These are phyloP conservation scores for Pomphorhynchus laevis DNA, from an alignment of 1,140 invertebrate species.

Conservation along the genomic window DNA sequence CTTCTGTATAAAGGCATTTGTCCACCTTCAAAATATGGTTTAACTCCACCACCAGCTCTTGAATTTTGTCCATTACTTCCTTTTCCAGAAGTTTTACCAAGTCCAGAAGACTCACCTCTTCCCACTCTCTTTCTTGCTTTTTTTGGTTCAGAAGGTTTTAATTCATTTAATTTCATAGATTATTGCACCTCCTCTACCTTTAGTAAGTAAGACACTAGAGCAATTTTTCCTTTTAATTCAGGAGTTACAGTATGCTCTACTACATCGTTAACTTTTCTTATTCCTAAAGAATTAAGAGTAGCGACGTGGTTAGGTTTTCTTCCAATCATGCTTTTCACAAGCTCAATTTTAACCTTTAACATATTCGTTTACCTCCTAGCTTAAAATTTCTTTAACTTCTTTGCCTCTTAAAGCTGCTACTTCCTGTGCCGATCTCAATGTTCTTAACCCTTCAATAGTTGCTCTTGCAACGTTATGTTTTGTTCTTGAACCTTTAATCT, in stretches of 20 bases:
- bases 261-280: neutral
- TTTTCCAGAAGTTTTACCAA: conserved; percentile 1
- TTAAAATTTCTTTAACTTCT: neutral
- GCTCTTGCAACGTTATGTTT: neutral
- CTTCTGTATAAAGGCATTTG: conserved; percentile 1
- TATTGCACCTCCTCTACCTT: neutral
- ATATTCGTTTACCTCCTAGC: neutral
- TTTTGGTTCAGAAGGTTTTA: neutral
- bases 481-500: neutral
- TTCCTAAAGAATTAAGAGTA: neutral
- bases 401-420: neutral
- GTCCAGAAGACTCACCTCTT: neutral
- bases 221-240: neutral
- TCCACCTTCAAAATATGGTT: conserved; percentile 1
- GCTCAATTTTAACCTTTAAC: neutral
- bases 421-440: neutral
- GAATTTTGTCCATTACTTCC: neutral
- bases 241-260: neutral
- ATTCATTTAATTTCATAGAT: conserved; percentile 1
- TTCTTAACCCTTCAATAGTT: neutral
- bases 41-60: neutral
- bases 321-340: neutral
- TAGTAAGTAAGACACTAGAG: neutral
- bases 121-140: neutral
- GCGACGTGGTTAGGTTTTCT: neutral